Evolutionary conservation across 2,888 invertebrate genomes (phyloP), one percentile per base, ranked within the genome.

Genomic region (Emmelina monodactyla): DNA sequence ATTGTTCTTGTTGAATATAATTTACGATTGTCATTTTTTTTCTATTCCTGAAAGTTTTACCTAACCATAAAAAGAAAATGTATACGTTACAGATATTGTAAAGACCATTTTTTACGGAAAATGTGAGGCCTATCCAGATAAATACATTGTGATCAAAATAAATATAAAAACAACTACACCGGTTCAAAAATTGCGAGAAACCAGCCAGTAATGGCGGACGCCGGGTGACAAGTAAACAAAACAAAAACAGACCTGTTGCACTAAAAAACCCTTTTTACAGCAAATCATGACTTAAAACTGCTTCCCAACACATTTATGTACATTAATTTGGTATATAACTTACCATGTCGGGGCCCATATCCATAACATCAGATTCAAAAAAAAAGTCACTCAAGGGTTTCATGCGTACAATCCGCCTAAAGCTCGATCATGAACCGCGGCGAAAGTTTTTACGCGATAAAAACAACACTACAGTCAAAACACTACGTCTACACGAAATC

Each of bases 331-430:
- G 38, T 34, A 47, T 51, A 50, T 61, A 59, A 76, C 80, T 84
- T 80, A 89, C 88, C 88, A 89, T 88, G 80, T 88, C 88, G 80
- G 88, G 88, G 83, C 88, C 88, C 86, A 88, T 87, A 82, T 87
- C 87, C 85, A 85, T 87, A 86, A 88, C 88, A 83, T 87, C 86
- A 75, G 84, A 76, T 76, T 84, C 82, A 68, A 85, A 84, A 82
- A 86, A 85, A 69, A 84, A 82, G 65, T 83, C 84, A 82, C 84
- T 83, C 81, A 85, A 83, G 68, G 85, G 85, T 84, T 85, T 85
- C 85, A 85, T 85, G 82, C 79, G 79, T 73, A 67, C 73, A 62
- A 65, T 68, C 64, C 64, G 58, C 66, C 62, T 63, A 66, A 69
- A 72, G 68, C 70, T 68, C 60, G 50, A 54, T 67, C 70, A 71